phyloP scores from a whole-genome alignment of 2,113 vertebrate species.

The Platichthys stellatus region DNA sequence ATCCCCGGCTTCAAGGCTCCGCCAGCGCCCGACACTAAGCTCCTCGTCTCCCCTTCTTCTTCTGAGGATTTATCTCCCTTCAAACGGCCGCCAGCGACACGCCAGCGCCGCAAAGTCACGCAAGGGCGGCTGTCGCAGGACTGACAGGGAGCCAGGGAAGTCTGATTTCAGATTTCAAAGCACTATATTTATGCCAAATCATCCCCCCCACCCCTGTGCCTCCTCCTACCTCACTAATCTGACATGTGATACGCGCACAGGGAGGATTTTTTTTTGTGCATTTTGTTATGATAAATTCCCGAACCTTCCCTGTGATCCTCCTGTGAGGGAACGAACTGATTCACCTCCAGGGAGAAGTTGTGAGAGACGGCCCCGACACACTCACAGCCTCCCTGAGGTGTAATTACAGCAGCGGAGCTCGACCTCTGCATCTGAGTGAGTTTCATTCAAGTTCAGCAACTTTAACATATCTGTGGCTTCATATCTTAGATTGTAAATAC shows the following conservation, averaged over 20 bases:
- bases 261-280: neutral
- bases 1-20: conserved; percentile 1
- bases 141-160: conserved; percentile 29
- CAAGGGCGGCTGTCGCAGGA: conserved; percentile 67
- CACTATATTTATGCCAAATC: conserved; percentile 58
- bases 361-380: conserved; percentile 45
- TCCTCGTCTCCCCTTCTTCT: conserved; percentile 51
- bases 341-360: conserved; percentile 37
- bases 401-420: conserved; percentile 57
- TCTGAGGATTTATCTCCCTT: conserved; percentile 67
- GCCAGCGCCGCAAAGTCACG: conserved; percentile 64
- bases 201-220: conserved; percentile 24
- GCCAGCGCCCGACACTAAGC: conserved; percentile 65
- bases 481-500: no score
- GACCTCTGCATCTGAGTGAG: neutral
- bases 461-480: no score
- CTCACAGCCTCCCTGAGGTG: conserved; percentile 35
- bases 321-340: conserved; percentile 31
- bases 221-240: conserved; percentile 58
- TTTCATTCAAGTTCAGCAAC: no score
- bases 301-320: conserved; percentile 10
- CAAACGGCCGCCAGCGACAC: conserved; percentile 57
- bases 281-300: conserved; percentile 15
- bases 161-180: conserved; percentile 70
- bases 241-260: conserved; percentile 56